A percentile compares a stretch with the other conserved stretches of the same genome.
Conservation (phyloP, 2,888 invertebrate species). For the Lydus trimaculatus region DNA sequence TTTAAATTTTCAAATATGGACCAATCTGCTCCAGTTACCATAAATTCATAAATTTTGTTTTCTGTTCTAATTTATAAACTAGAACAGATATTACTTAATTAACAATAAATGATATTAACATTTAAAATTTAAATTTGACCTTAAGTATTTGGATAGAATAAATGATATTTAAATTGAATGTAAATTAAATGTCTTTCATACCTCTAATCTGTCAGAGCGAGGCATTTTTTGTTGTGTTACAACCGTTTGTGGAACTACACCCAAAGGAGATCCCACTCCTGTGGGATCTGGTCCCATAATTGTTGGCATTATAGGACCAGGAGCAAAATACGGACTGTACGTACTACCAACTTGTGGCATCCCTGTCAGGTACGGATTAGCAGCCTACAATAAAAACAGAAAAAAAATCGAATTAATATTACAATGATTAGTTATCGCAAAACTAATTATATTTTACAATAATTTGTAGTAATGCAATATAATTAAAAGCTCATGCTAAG, state of each 20-base stretch:
- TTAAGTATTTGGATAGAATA: background rate
- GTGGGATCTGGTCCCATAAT: conserved; percentile 89
- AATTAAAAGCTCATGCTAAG: conserved; percentile 5
- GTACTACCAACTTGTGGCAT: conserved; percentile 89
- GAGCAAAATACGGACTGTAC: conserved; percentile 90
- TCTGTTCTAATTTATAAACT: background rate
- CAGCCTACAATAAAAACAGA: conserved; percentile 69
- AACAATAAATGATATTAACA: background rate
- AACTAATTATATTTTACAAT: too few species aligned
- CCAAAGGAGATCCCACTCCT: conserved; percentile 80
- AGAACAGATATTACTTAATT: background rate
- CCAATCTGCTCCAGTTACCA: background rate
- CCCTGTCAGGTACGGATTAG: conserved; percentile 91
- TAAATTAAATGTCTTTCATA: conserved; percentile 63
- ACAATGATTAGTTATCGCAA: background rate
- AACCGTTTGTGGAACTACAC: conserved; percentile 85
- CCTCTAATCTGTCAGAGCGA: conserved; percentile 96
- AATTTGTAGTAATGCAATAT: background rate
- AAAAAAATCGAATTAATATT: background rate
- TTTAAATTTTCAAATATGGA: background rate
- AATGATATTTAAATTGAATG: background rate
- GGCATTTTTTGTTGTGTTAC: conserved; percentile 92
- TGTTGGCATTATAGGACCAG: conserved; percentile 87
- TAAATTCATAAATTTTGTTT: background rate
- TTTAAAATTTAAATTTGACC: background rate